phyloP scores from a whole-genome alignment of 1,140 invertebrate genomes.

The Sitodiplosis mosellana region DNA sequence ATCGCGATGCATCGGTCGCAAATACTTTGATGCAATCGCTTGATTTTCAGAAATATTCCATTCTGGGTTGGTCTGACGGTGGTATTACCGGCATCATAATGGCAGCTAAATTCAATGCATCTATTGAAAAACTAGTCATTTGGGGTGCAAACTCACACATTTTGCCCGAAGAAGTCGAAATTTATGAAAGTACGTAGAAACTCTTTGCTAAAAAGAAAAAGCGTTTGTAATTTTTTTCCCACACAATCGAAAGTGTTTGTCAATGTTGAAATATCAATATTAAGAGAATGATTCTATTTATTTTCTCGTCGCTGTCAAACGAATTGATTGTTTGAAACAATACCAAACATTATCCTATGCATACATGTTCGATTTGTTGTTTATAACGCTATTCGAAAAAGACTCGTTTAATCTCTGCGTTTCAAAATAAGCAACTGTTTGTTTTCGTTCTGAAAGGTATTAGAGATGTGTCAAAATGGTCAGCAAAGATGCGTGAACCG shows the following conservation, averaged over 20 bases:
- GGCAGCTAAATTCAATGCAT: conserved; percentile 44
- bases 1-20: conserved; percentile 53
- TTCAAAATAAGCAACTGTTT: no score
- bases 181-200: conserved; percentile 35
- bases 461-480: conserved; percentile 59
- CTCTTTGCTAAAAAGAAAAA: neutral
- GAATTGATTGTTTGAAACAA: no score
- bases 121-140: conserved; percentile 52
- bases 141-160: conserved; percentile 64
- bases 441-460: conserved; percentile 23
- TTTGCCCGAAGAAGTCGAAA: conserved; percentile 41
- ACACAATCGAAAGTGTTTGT: no score
- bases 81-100: conserved; percentile 60
- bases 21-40: conserved; percentile 51
- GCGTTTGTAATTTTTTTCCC: neutral
- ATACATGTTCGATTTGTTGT: no score
- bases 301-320: no score
- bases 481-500: conserved; percentile 51
- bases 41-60: conserved; percentile 47
- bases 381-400: no score
- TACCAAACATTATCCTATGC: no score
- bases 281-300: no score
- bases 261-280: no score
- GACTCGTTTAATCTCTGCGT: no score
- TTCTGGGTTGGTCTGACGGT: conserved; percentile 81